These are phyloP conservation scores for Maccullochella peelii DNA, from an alignment of 2,113 vertebrate genomes.

Conservation along the genomic window DNA sequence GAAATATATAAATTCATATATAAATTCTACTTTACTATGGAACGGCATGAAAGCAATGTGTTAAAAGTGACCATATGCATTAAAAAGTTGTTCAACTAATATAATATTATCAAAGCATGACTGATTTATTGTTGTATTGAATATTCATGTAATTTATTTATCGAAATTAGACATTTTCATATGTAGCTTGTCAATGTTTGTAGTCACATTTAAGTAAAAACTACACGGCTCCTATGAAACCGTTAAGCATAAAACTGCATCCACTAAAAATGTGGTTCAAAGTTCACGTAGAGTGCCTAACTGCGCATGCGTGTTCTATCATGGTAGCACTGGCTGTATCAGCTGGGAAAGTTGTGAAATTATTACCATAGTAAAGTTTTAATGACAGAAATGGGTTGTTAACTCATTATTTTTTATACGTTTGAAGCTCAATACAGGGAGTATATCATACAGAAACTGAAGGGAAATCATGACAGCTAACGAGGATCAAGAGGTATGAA, in stretches of 20 bases:
- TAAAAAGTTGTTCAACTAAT: not conserved
- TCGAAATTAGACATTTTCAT: no score
- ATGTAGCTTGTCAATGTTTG: not conserved
- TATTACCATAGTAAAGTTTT: constrained; percentile 25
- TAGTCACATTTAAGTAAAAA: not conserved
- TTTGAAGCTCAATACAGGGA: not conserved
- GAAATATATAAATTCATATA: no score
- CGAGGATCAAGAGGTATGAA: constrained; percentile 94
- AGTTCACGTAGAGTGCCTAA: not conserved
- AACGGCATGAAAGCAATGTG: no score
- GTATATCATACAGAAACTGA: no score
- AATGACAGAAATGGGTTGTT: constrained; percentile 41
- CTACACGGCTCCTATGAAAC: not conserved
- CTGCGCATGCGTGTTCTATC: constrained; percentile 52
- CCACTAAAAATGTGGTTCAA: constrained; percentile 17
- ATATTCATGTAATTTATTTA: not conserved
- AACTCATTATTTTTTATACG: not conserved
- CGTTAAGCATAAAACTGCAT: not conserved
- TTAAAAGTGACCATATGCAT: not conserved
- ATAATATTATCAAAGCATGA: not conserved
- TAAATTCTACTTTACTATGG: no score
- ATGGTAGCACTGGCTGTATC: constrained; percentile 27
- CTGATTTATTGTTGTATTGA: not conserved
- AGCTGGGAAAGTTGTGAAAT: constrained; percentile 11
- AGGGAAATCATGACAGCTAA: constrained; percentile 88